phyloP scores from a whole-genome alignment of 1,140 invertebrate species.

The Himalopsyche phryganea region DNA sequence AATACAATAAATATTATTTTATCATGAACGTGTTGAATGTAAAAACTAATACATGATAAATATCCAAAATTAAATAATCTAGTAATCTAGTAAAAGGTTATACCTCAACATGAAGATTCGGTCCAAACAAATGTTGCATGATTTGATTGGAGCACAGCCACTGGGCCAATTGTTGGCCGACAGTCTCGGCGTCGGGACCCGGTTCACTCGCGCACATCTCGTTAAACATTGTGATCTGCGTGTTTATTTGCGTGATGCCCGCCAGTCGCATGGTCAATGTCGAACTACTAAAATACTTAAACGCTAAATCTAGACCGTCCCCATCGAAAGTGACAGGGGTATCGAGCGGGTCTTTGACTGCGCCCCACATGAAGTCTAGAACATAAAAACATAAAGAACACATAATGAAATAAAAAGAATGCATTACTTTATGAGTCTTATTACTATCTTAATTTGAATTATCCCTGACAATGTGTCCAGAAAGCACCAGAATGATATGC shows the following conservation, averaged over 20 bases:
- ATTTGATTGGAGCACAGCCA: slow-evolving; percentile 91
- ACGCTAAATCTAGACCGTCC: slow-evolving; percentile 85
- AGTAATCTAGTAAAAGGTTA: too few species aligned
- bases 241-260: slow-evolving; percentile 90
- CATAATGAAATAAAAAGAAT: not conserved
- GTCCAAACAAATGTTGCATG: slow-evolving; percentile 91
- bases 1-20: too few species aligned
- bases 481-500: too few species aligned
- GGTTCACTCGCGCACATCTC: slow-evolving; percentile 85
- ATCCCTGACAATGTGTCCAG: too few species aligned
- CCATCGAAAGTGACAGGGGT: slow-evolving; percentile 81
- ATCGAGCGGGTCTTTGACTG: slow-evolving; percentile 87
- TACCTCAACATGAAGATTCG: slow-evolving; percentile 92
- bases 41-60: too few species aligned
- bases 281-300: slow-evolving; percentile 92
- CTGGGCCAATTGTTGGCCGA: slow-evolving; percentile 78
- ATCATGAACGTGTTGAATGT: too few species aligned
- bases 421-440: not conserved
- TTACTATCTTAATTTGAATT: too few species aligned
- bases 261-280: slow-evolving; percentile 90
- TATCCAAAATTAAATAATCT: too few species aligned
- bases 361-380: slow-evolving; percentile 89
- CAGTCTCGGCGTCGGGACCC: slow-evolving; percentile 75
- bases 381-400: slow-evolving; percentile 11
- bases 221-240: slow-evolving; percentile 86